phyloP scores from a whole-genome alignment of 2,797 vertebrate genomes.

The Melanotaenia maccullochi region DNA sequence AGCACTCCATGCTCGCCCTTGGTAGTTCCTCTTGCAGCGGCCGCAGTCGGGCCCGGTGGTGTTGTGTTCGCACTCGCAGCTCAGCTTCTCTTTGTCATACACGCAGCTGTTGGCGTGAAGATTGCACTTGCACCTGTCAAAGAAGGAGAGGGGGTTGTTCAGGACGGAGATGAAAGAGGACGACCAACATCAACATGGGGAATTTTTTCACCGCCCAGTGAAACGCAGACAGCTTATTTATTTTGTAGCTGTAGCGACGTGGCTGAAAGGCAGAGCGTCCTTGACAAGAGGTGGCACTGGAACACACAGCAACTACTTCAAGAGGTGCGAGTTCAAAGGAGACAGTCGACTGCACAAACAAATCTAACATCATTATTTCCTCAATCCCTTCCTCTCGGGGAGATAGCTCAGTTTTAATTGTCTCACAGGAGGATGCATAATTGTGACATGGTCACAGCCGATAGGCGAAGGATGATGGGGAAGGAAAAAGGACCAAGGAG shows the following conservation, averaged over 20 bases:
- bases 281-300: constrained; percentile 48
- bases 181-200: constrained; percentile 40
- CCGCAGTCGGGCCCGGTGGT: constrained; percentile 98
- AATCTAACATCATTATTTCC: constrained; percentile 65
- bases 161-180: constrained; percentile 37
- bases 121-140: constrained; percentile 97
- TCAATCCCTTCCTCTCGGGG: constrained; percentile 35
- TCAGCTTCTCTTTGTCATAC: constrained; percentile 93
- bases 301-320: constrained; percentile 58
- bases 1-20: constrained; percentile 94
- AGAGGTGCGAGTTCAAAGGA: constrained; percentile 60
- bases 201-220: constrained; percentile 12
- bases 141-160: constrained; percentile 8
- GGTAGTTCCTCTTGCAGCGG: constrained; percentile 97
- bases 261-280: constrained; percentile 59
- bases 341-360: constrained; percentile 36
- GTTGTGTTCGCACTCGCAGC: constrained; percentile 99
- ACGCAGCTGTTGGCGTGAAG: constrained; percentile 97
- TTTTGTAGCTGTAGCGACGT: constrained; percentile 41
- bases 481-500: constrained; percentile 18
- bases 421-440: constrained; percentile 71
- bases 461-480: constrained; percentile 27
- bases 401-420: constrained; percentile 70
- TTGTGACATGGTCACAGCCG: constrained; percentile 59
- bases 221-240: constrained; percentile 44